These are phyloP conservation scores for Paradoxurus hermaphroditus DNA, from an alignment of 2,113 vertebrate species.

Conservation along the genomic window DNA sequence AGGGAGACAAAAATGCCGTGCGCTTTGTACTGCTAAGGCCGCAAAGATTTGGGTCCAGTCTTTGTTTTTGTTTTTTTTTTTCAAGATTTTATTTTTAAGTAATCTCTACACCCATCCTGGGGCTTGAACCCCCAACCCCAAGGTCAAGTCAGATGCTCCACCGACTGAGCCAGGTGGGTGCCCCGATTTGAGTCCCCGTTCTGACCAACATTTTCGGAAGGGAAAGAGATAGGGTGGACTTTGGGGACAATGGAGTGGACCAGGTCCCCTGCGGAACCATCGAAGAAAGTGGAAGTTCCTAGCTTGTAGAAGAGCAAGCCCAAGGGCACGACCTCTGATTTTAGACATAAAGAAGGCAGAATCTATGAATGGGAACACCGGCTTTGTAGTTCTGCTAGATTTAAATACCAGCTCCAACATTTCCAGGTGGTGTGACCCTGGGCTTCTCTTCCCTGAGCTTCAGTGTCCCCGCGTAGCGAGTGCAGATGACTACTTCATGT, in stretches of 20 bases:
- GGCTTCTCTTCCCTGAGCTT: conserved; percentile 9
- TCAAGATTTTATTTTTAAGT: too few species aligned
- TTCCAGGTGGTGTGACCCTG: neutral
- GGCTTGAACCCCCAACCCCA: too few species aligned
- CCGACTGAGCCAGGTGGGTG: too few species aligned
- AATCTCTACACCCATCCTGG: too few species aligned
- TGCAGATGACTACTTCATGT: neutral
- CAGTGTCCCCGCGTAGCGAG: neutral
- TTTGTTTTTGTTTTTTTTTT: too few species aligned
- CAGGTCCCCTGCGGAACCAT: neutral
- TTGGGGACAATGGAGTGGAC: neutral
- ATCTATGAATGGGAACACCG: neutral
- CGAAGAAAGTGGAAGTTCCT: neutral
- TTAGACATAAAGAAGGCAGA: neutral
- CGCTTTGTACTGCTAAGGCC: neutral
- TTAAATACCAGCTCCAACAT: neutral
- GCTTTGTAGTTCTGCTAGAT: neutral
- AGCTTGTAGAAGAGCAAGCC: neutral
- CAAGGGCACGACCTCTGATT: neutral
- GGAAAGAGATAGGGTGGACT: neutral
- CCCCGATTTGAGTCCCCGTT: neutral
- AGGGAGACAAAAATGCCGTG: neutral
- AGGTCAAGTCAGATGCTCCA: too few species aligned
- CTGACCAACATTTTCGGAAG: neutral
- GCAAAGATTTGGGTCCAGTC: neutral